phyloP scores from a whole-genome alignment of 1,140 invertebrate genomes.

The Orchestia grillus region DNA sequence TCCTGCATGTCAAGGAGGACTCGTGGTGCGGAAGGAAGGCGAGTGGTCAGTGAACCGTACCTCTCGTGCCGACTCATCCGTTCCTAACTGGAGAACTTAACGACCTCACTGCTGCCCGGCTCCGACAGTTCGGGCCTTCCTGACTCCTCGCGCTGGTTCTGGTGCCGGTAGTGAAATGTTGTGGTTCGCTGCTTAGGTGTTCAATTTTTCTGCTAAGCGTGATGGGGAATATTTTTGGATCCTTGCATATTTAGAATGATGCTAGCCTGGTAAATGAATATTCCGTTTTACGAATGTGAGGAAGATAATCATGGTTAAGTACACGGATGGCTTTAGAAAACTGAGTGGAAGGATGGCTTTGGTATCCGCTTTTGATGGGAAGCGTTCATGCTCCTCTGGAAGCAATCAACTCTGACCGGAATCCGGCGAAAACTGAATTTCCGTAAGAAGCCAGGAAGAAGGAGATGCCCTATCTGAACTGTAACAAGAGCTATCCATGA shows the following conservation, averaged over 20 bases:
- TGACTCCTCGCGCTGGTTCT: background rate
- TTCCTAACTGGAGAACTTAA: background rate
- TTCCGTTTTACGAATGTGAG: background rate
- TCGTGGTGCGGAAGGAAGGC: background rate
- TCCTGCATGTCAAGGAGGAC: background rate
- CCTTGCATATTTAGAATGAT: background rate
- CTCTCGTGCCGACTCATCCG: background rate
- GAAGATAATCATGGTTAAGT: background rate
- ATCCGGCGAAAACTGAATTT: background rate
- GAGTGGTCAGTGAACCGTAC: slow-evolving; percentile 17
- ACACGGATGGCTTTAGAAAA: background rate
- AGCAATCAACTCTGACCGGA: background rate
- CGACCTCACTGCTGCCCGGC: background rate
- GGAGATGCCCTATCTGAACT: too few relatives aligned
- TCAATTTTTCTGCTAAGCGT: background rate
- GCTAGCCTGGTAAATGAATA: background rate
- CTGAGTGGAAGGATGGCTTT: background rate
- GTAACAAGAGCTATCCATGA: too few relatives aligned
- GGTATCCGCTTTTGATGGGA: background rate
- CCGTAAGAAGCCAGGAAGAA: background rate
- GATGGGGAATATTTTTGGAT: background rate
- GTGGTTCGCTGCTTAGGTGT: background rate
- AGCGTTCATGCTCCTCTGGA: background rate
- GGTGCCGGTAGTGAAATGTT: background rate
- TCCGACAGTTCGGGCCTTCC: background rate